Conservation (phyloP, 2,797 vertebrate species). For the Phoeniculus purpureus region DNA sequence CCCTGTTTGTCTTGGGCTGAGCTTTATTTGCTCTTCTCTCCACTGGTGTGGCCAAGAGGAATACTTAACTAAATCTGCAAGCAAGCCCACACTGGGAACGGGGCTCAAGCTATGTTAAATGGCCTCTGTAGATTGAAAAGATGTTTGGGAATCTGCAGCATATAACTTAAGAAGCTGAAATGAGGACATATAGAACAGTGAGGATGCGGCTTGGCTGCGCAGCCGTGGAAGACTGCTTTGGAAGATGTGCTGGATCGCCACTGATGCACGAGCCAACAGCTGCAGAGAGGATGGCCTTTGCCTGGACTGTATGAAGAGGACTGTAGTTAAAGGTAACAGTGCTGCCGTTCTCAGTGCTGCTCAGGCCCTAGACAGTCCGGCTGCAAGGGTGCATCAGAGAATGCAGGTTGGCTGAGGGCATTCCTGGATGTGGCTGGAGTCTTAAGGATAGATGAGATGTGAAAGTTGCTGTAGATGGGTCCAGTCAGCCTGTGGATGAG, state of each 20-base stretch:
- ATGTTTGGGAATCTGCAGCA: not conserved
- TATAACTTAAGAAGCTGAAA: slow-evolving; percentile 4
- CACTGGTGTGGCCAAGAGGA: slow-evolving; percentile 22
- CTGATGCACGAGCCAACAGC: not conserved
- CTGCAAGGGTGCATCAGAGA: not conserved
- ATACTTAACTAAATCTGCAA: slow-evolving; percentile 31
- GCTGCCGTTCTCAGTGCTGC: not conserved
- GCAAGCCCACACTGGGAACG: slow-evolving; percentile 5
- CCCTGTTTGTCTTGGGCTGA: slow-evolving; percentile 68
- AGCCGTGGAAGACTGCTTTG: not conserved
- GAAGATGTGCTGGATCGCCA: not conserved
- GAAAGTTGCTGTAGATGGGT: not conserved
- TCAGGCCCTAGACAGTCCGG: not conserved
- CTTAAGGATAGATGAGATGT: not conserved
- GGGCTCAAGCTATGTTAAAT: not conserved
- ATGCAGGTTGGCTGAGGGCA: fast-evolving
- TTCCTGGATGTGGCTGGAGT: not conserved
- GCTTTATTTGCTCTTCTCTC: slow-evolving; percentile 65
- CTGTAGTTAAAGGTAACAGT: not conserved
- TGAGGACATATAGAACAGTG: not conserved
- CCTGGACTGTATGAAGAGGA: not conserved
- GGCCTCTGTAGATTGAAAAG: not conserved
- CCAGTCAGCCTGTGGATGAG: not conserved
- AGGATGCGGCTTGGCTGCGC: not conserved
- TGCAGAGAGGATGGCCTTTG: not conserved